These are phyloP conservation scores for Aphelocoma californica DNA, from an alignment of 2,797 vertebrate genomes.

Conservation along the genomic window DNA sequence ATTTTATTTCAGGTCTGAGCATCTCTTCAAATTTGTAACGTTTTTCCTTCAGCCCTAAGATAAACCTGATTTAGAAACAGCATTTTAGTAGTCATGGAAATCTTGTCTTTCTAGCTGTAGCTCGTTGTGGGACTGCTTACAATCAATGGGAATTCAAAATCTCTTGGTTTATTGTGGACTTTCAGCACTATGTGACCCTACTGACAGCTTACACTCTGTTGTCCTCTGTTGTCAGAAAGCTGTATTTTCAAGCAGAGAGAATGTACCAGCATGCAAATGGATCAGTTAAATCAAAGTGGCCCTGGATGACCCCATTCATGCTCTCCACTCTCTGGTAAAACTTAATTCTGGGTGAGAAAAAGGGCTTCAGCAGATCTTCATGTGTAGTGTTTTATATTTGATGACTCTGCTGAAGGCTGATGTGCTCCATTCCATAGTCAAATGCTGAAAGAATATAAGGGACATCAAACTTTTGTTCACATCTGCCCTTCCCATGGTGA, in stretches of 20 bases:
- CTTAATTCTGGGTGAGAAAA: neutral
- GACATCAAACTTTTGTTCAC: constrained; percentile 37
- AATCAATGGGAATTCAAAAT: neutral
- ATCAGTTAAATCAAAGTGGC: constrained; percentile 7
- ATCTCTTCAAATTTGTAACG: neutral
- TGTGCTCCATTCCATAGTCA: neutral
- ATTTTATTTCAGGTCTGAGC: neutral
- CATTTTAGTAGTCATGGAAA: neutral
- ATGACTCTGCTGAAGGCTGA: constrained; percentile 1
- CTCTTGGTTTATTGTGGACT: neutral
- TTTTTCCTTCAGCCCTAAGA: neutral
- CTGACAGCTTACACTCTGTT: neutral
- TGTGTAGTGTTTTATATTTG: neutral
- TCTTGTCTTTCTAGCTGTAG: neutral
- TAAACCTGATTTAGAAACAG: neutral
- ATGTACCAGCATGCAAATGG: neutral
- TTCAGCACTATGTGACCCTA: neutral
- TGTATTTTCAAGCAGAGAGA: neutral
- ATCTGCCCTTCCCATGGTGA: constrained; percentile 13
- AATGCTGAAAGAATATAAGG: constrained; percentile 8
- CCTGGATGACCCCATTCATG: neutral
- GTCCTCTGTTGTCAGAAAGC: neutral
- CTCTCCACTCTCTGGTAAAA: neutral
- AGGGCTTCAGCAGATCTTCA: neutral
- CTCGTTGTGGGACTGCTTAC: neutral